These are phyloP conservation scores for Pterocles gutturalis DNA, from an alignment of 2,113 vertebrate genomes.

Conservation along the genomic window DNA sequence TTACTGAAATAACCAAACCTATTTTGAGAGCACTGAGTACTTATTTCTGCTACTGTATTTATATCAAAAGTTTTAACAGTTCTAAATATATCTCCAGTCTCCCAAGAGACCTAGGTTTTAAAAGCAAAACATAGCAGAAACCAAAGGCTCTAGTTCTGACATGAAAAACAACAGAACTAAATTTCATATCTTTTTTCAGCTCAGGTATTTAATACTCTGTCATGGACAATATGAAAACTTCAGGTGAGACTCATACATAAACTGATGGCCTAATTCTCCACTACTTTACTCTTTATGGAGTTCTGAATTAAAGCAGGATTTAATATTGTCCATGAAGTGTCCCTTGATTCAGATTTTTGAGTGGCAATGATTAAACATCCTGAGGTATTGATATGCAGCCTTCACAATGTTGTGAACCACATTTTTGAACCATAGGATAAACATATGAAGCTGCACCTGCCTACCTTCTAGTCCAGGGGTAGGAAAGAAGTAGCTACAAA, in stretches of 20 bases:
- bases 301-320: background rate
- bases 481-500: background rate
- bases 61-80: slow-evolving; percentile 8
- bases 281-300: background rate
- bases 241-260: background rate
- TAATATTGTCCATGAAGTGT: background rate
- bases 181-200: background rate
- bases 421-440: background rate
- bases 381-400: background rate
- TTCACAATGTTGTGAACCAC: background rate
- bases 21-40: background rate
- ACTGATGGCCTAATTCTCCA: background rate
- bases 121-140: background rate
- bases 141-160: background rate
- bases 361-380: background rate
- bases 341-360: background rate
- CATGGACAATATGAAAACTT: background rate
- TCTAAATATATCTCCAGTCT: background rate
- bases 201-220: background rate
- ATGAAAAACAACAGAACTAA: background rate
- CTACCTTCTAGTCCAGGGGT: background rate
- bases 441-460: background rate
- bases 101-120: background rate
- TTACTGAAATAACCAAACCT: slow-evolving; percentile 5
- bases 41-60: background rate